Evolutionary conservation across 1,140 invertebrate genomes (phyloP).

Genomic region (Lepidotrigona ventralis): DNA sequence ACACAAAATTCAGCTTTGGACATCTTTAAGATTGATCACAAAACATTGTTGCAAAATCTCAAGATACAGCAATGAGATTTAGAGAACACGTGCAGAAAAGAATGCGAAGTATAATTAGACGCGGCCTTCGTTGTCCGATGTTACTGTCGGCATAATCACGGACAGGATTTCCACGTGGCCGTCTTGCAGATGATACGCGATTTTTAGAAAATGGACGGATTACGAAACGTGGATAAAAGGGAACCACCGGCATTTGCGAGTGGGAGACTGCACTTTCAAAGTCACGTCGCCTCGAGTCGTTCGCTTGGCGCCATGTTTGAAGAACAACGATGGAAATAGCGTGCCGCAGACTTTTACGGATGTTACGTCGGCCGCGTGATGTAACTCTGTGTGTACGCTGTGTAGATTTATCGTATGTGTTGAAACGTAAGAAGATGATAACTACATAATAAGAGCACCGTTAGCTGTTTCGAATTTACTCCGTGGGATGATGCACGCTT

Average conservation of each 20-base stretch:
- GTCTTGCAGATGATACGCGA: not conserved
- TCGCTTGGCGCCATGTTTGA: not conserved
- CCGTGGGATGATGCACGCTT: too few species aligned
- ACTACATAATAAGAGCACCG: not conserved
- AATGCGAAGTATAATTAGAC: not conserved
- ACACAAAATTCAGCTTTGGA: too few species aligned
- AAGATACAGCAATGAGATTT: too few species aligned
- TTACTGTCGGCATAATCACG: not conserved
- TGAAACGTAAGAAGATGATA: not conserved
- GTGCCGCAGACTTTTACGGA: not conserved
- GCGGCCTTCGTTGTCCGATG: not conserved
- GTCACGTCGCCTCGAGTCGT: not conserved
- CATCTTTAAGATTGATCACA: too few species aligned
- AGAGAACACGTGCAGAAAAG: too few species aligned
- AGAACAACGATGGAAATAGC: not conserved
- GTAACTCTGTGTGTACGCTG: not conserved
- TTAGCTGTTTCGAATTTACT: too few species aligned
- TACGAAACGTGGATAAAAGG: conserved; percentile 7
- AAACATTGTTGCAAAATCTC: too few species aligned
- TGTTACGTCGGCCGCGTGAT: not conserved
- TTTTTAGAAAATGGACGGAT: not conserved
- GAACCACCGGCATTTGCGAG: not conserved
- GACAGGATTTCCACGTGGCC: not conserved
- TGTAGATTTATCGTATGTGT: not conserved
- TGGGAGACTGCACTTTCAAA: not conserved